A percentile compares a stretch with the other conserved stretches of the same genome.
These are phyloP conservation scores for Entomobrya proxima DNA, from an alignment of 2,888 invertebrate species.

Conservation along the genomic window DNA sequence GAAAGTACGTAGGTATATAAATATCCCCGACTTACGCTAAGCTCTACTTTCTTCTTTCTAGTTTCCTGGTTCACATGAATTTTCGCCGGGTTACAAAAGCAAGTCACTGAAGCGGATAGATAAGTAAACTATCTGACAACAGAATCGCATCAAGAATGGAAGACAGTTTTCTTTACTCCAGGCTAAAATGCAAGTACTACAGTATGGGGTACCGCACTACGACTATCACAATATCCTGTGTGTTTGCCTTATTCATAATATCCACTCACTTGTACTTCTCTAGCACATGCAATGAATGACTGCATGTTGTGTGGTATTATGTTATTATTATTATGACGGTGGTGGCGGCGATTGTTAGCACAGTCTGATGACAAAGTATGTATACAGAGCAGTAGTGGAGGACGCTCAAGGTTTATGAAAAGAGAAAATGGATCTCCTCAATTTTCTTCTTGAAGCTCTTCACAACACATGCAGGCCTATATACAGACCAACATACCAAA, in stretches of 20 bases:
- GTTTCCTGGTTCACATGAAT: constrained; percentile 38
- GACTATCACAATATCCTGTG: background rate
- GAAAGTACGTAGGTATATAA: background rate
- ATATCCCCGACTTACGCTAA: background rate
- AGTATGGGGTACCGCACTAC: background rate
- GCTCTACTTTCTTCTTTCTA: background rate
- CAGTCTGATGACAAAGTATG: background rate
- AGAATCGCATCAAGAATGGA: constrained; percentile 60
- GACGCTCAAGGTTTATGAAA: constrained; percentile 14
- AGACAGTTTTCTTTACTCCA: constrained; percentile 63
- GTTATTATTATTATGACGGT: constrained; percentile 6
- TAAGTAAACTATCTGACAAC: constrained; percentile 66
- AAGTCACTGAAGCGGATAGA: constrained; percentile 63
- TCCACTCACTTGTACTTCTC: background rate
- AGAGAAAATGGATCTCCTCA: constrained; percentile 20
- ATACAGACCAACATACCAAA: background rate
- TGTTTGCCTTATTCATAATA: constrained; percentile 12
- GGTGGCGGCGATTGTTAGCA: background rate
- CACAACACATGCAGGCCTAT: background rate
- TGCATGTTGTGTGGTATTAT: constrained; percentile 9
- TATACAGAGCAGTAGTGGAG: background rate
- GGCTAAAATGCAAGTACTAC: constrained; percentile 43
- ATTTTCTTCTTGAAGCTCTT: background rate
- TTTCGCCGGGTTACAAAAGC: constrained; percentile 43
- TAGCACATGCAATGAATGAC: background rate